phyloP scores from a whole-genome alignment of 2,888 invertebrate genomes.

The Cepaea hortensis region DNA sequence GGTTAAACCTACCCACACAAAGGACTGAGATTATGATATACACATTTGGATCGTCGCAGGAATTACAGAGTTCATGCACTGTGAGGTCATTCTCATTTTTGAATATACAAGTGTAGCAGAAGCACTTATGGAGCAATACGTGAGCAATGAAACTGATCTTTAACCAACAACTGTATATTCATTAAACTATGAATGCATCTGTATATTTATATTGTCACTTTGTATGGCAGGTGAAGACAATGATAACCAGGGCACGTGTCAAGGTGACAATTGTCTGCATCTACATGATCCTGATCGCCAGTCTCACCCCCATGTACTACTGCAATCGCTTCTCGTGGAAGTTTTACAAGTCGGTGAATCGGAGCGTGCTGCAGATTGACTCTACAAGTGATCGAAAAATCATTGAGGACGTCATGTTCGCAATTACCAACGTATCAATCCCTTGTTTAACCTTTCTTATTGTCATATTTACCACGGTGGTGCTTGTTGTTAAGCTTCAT shows the following conservation, averaged over 20 bases:
- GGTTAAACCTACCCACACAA: too few relatives aligned
- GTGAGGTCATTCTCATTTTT: too few relatives aligned
- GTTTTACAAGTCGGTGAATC: background rate
- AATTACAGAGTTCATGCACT: too few relatives aligned
- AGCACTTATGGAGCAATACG: too few relatives aligned
- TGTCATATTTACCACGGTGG: background rate
- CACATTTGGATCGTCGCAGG: too few relatives aligned
- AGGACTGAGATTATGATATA: too few relatives aligned
- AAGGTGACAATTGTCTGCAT: background rate
- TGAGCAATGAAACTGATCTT: too few relatives aligned
- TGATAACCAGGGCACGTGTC: conserved; percentile 8
- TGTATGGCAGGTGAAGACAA: background rate
- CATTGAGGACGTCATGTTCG: background rate
- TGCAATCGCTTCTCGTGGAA: background rate
- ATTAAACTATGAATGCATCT: too few relatives aligned
- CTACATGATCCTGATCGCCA: background rate
- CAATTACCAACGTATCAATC: conserved; percentile 13
- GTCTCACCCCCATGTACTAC: conserved; percentile 21
- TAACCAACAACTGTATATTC: too few relatives aligned
- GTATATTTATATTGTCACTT: background rate
- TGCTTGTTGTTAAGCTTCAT: conserved; percentile 12
- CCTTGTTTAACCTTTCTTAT: background rate
- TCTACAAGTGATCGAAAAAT: background rate
- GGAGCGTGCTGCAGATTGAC: background rate
- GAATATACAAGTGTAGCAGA: too few relatives aligned